Base-by-base conservation (phyloP, 2,888 invertebrate genomes). In the Vesta saturnalis region DNA sequence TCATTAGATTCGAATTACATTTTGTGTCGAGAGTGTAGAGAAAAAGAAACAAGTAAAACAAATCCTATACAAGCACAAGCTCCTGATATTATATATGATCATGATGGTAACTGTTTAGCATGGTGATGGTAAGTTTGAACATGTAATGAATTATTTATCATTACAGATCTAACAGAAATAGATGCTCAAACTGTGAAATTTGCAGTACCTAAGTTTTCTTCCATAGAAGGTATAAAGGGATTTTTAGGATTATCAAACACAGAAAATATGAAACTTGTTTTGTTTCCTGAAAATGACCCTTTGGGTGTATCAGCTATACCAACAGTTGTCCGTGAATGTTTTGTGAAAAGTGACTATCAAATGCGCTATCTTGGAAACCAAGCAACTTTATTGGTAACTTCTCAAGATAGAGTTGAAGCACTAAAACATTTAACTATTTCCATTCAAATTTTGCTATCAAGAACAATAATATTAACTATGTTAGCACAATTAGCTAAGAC, bases 401-500 rank as follows among this genome's bases (percentile, higher is more conserved):
- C 86, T 1, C 78, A 83, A 54, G 88, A 88, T 73, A 78, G 89
- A 67, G 84, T 87, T 19, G 73, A 83, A 47, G 88, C 87, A 0
- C 77, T 89, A 43, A 84, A 86, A 56, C 85, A 87, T 72, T 82
- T 86, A 14, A 85, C 86, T 0, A 80, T 81, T 47, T 86, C 88
- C 1, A 82, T 86, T 61, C 86, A 87, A 74, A 86, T 89, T 39
- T 81, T 88, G 30, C 80, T 89, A 21, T 86, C 88, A 0, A 82
- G 89, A 30, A 85, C 85, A 30, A 85, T 88, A 30, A 85, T 89
- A n/a, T 83, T 89, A 74, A 86, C 86, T 67, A 85, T 87, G 0
- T 81, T 90, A 1, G 85, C 87, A 0, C 82, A 88, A 4, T 72
- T 84, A 2, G 78, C 78, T 12, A 73, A 79, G 61, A 81, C 77